These are phyloP conservation scores for Drosophila birchii DNA, from an alignment of 2,888 invertebrate genomes.

Conservation along the genomic window DNA sequence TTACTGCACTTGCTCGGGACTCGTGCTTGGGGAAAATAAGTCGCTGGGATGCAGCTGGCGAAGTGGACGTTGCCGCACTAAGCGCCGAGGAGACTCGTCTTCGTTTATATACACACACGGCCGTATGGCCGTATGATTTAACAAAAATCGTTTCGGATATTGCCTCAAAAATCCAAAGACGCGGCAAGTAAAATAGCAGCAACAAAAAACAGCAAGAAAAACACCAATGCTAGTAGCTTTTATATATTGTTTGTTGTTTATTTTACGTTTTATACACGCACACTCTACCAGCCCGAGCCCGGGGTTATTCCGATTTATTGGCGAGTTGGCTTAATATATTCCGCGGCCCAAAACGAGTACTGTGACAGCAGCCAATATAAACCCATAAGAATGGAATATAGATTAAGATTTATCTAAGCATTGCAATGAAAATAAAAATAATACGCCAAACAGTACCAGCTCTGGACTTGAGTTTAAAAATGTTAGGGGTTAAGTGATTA, in stretches of 20 bases:
- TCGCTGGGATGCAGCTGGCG: slow-evolving; percentile 57
- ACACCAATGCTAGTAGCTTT: slow-evolving; percentile 46
- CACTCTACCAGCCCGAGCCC: slow-evolving; percentile 15
- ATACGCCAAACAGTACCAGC: slow-evolving; percentile 11
- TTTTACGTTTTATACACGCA: slow-evolving; percentile 56
- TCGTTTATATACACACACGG: slow-evolving; percentile 81
- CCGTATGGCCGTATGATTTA: slow-evolving; percentile 64
- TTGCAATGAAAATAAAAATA: background rate
- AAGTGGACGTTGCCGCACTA: slow-evolving; percentile 82
- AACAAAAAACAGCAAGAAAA: slow-evolving; percentile 52
- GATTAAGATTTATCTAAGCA: slow-evolving; percentile 30
- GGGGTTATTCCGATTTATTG: slow-evolving; percentile 32
- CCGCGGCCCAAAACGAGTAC: slow-evolving; percentile 19
- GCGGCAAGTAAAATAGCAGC: slow-evolving; percentile 60
- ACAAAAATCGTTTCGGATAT: slow-evolving; percentile 73
- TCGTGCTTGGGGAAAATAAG: slow-evolving; percentile 35
- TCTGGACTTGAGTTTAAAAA: slow-evolving; percentile 15
- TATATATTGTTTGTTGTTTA: slow-evolving; percentile 70
- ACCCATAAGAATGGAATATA: slow-evolving; percentile 12
- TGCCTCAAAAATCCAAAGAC: slow-evolving; percentile 74
- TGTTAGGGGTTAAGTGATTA: slow-evolving; percentile 19
- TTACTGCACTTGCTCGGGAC: slow-evolving; percentile 53
- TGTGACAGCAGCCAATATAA: slow-evolving; percentile 1
- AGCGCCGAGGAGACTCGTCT: slow-evolving; percentile 80
- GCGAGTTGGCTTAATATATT: slow-evolving; percentile 28